Evolutionary conservation across 2,113 vertebrate genomes (phyloP).

Genomic region (human): GRCh38 chr12:10629001-10629500

Average conservation of each 20-base stretch:
- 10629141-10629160: neutral
- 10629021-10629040: neutral
- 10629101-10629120: neutral
- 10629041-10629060: neutral
- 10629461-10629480: neutral
- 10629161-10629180: neutral
- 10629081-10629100: neutral
- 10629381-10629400: neutral
- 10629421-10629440: neutral
- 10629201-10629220: neutral
- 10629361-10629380: neutral
- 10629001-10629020: neutral
- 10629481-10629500: constrained; percentile 81
- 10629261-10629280: neutral
- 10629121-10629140: neutral
- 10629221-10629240: neutral
- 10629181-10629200: neutral
- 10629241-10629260: neutral
- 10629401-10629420: neutral
- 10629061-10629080: neutral
- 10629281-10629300: neutral
- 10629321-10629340: neutral
- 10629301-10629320: neutral
- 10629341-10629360: neutral
- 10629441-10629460: neutral